Conservation (phyloP, 2,113 vertebrate genomes). For the Sprattus sprattus region DNA sequence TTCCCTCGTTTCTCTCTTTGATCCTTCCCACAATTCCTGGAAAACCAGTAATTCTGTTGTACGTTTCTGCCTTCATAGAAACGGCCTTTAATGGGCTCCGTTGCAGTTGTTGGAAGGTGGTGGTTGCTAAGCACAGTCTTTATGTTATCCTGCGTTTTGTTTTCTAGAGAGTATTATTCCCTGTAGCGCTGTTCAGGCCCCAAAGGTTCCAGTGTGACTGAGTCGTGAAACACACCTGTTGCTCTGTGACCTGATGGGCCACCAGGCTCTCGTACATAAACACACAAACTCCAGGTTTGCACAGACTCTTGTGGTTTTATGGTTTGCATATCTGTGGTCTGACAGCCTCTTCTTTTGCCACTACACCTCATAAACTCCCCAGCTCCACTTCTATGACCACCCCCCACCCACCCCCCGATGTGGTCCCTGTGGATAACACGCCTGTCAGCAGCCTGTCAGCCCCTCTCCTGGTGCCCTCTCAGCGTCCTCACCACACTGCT, state of each 20-base stretch:
- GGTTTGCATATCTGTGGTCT: slow-evolving; percentile 19
- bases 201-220: background rate
- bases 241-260: background rate
- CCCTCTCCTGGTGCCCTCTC: slow-evolving; percentile 49
- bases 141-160: background rate
- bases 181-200: background rate
- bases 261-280: background rate
- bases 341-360: background rate
- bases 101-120: background rate
- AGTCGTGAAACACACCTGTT: background rate
- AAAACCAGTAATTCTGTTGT: background rate
- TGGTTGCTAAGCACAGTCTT: background rate
- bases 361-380: background rate
- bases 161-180: background rate
- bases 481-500: slow-evolving; percentile 48
- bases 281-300: background rate
- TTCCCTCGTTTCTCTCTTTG: background rate
- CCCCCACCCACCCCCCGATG: background rate
- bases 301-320: too few relatives aligned
- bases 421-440: slow-evolving; percentile 62
- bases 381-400: background rate
- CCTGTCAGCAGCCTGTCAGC: slow-evolving; percentile 65
- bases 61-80: background rate
- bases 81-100: background rate
- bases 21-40: background rate